Evolutionary conservation across 2,797 vertebrate species (phyloP).

Genomic region (Coregonus sp.): DNA sequence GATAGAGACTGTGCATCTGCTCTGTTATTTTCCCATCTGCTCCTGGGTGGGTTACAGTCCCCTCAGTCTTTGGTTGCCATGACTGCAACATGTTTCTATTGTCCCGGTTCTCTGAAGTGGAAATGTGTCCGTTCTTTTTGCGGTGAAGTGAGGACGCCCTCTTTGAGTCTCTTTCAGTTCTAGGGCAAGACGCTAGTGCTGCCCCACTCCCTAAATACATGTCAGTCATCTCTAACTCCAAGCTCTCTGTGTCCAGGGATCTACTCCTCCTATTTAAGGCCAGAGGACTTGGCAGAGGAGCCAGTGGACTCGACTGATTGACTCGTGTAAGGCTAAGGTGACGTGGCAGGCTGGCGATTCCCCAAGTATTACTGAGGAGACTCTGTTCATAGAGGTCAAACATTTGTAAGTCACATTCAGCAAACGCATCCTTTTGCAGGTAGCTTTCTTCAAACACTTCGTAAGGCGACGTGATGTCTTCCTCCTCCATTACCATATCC

Average conservation of each 20-base stretch:
- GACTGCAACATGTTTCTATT: constrained; percentile 53
- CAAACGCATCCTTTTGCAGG: constrained; percentile 85
- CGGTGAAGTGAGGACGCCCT: constrained; percentile 54
- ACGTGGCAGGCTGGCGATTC: constrained; percentile 89
- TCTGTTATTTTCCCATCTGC: constrained; percentile 50
- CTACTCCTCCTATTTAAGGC: constrained; percentile 88
- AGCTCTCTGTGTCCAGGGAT: constrained; percentile 89
- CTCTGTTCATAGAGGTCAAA: constrained; percentile 78
- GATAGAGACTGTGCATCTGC: constrained; percentile 45
- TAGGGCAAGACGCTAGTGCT: constrained; percentile 57
- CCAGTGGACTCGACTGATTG: constrained; percentile 62
- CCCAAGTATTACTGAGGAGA: constrained; percentile 84
- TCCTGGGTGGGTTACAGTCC: constrained; percentile 56
- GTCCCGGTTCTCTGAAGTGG: constrained; percentile 55
- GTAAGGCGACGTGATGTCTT: constrained; percentile 84
- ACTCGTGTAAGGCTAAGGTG: constrained; percentile 84
- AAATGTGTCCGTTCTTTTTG: constrained; percentile 64
- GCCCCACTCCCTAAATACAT: constrained; percentile 65
- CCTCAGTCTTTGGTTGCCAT: constrained; percentile 67
- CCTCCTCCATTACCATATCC: constrained; percentile 85
- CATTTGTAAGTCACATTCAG: constrained; percentile 86
- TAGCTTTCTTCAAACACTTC: constrained; percentile 90
- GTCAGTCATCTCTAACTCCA: constrained; percentile 80
- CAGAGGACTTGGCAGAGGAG: constrained; percentile 73
- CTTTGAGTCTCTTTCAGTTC: constrained; percentile 61